phyloP scores from a whole-genome alignment of 2,113 vertebrate genomes.

The Perca flavescens region DNA sequence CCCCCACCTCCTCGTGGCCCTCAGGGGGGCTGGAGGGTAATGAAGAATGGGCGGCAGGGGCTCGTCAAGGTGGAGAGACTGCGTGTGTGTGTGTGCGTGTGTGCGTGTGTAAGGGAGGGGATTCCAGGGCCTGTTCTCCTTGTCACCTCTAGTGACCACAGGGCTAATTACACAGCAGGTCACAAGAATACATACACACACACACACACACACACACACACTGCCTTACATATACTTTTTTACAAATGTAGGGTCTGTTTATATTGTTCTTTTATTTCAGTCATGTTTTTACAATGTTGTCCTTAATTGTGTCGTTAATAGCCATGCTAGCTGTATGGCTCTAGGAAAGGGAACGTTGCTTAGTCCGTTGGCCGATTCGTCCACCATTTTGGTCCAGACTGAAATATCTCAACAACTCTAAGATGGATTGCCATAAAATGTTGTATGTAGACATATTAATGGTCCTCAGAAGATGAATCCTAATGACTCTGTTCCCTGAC shows the following conservation, averaged over 20 bases:
- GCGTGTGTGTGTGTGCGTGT: not conserved
- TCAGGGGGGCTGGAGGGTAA: constrained; percentile 93
- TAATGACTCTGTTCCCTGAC: no score
- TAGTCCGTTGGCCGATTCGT: not conserved
- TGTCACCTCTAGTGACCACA: constrained; percentile 95
- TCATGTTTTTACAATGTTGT: not conserved
- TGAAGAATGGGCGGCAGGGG: constrained; percentile 92
- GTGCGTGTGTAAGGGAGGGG: constrained; percentile 85
- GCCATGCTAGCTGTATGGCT: not conserved
- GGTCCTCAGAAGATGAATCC: no score
- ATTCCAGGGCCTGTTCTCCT: constrained; percentile 93
- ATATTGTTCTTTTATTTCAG: not conserved
- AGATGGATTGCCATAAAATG: no score
- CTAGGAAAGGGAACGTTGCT: not conserved
- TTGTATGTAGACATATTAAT: no score
- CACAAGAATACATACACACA: constrained; percentile 11
- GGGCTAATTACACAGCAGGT: constrained; percentile 87
- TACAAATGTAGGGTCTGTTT: not conserved
- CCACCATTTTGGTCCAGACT: not conserved
- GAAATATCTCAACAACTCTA: no score
- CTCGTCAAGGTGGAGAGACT: constrained; percentile 48
- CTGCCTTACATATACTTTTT: not conserved
- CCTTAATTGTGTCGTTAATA: not conserved
- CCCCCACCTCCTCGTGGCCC: constrained; percentile 78
- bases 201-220: constrained; percentile 14